phyloP scores from a whole-genome alignment of 2,113 vertebrate genomes.

The Tapirus terrestris region DNA sequence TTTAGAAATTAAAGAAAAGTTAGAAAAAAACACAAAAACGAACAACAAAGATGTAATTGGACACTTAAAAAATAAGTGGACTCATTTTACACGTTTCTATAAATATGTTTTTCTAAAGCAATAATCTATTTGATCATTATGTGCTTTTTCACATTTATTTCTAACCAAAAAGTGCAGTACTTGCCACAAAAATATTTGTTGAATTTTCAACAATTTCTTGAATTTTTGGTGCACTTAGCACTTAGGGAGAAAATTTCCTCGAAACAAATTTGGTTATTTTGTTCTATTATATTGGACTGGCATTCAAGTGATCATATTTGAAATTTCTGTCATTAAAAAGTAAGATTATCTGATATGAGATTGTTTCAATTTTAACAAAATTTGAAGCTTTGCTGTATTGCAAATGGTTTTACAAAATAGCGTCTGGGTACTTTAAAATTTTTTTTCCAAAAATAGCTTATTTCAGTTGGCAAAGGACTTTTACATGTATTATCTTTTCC shows the following conservation, averaged over 20 bases:
- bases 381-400: background rate
- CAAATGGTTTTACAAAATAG: background rate
- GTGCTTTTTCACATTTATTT: background rate
- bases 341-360: background rate
- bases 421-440: background rate
- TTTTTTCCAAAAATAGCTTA: background rate
- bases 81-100: background rate
- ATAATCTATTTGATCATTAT: background rate
- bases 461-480: background rate
- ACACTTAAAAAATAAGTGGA: background rate
- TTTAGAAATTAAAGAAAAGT: conserved; percentile 8
- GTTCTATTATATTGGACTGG: background rate
- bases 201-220: background rate
- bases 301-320: background rate
- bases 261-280: background rate
- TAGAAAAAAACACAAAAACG: background rate
- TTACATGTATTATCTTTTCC: background rate
- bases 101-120: background rate
- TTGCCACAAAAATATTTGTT: background rate
- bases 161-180: background rate
- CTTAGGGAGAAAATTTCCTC: background rate
- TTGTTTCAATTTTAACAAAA: background rate
- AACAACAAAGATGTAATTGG: background rate
- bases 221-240: background rate
- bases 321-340: background rate